A percentile compares a stretch with the other conserved stretches of the same genome.
phyloP scores from a whole-genome alignment of 2,888 invertebrate genomes.

The Habrosyne pyritoides region DNA sequence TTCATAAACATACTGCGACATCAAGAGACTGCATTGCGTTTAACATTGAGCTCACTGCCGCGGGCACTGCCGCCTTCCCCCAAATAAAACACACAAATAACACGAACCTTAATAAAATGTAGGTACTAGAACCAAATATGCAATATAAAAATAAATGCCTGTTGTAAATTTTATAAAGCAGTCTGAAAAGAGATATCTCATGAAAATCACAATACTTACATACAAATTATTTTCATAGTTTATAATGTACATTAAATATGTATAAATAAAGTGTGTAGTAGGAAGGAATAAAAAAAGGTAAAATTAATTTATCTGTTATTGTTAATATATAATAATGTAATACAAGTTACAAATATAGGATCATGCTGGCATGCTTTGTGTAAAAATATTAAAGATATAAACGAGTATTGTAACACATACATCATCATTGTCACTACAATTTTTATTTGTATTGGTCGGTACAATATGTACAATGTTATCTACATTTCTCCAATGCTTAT shows the following conservation, averaged over 20 bases:
- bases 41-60: constrained; percentile 90
- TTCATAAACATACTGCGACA: constrained; percentile 81
- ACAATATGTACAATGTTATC: neutral
- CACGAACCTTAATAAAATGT: constrained; percentile 61
- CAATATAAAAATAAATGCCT: constrained; percentile 16
- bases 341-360: neutral
- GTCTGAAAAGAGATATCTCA: constrained; percentile 3
- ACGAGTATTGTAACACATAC: neutral
- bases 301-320: no score
- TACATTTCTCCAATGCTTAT: neutral
- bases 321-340: constrained; percentile 14
- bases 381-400: neutral
- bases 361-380: neutral
- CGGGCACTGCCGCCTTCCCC: constrained; percentile 88
- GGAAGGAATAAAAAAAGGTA: neutral
- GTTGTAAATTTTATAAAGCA: neutral
- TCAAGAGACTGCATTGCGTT: constrained; percentile 87
- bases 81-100: constrained; percentile 79
- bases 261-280: neutral
- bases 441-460: neutral
- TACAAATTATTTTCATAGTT: neutral
- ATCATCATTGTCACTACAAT: no score
- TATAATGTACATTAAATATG: neutral
- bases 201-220: neutral
- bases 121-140: constrained; percentile 22